Evolutionary conservation across 2,113 vertebrate species (phyloP).

Genomic region (Campylorhamphus procurvoides): DNA sequence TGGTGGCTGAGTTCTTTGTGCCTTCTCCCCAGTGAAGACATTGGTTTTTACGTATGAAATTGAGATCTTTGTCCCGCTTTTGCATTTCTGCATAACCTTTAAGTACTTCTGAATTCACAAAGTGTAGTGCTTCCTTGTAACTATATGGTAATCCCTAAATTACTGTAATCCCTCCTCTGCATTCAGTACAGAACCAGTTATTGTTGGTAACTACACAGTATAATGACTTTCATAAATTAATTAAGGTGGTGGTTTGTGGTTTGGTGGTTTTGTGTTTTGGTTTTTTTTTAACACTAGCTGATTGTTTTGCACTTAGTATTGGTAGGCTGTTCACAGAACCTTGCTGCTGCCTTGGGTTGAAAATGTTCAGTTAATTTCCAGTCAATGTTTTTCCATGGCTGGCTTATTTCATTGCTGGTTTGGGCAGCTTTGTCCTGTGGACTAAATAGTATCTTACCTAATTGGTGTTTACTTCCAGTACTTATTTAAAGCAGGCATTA

Average conservation of each 20-base stretch:
- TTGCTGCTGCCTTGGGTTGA: not conserved
- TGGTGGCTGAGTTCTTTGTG: not conserved
- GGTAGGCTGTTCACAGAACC: not conserved
- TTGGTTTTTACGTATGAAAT: not conserved
- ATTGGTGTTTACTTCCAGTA: not conserved
- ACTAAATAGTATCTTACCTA: not conserved
- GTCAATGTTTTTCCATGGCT: not conserved
- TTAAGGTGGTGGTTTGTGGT: not conserved
- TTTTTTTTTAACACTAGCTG: not conserved
- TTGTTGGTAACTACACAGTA: conserved; percentile 18
- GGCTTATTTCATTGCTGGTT: not conserved
- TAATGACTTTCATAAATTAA: conserved; percentile 54
- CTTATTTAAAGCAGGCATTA: not conserved
- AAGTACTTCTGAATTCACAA: conserved; percentile 36
- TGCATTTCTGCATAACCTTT: not conserved
- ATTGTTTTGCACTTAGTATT: conserved; percentile 13
- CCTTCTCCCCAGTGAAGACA: not conserved
- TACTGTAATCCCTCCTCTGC: conserved; percentile 37
- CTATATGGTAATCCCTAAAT: conserved; percentile 52
- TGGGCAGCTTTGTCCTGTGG: not conserved
- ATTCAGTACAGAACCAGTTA: conserved; percentile 32
- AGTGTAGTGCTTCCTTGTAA: conserved; percentile 40
- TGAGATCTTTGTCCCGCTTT: not conserved
- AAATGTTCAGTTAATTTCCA: conserved; percentile 10
- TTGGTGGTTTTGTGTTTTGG: no score